Evolutionary conservation across 2,888 invertebrate species (phyloP).

Genomic region (Ichneumon xanthorius): DNA sequence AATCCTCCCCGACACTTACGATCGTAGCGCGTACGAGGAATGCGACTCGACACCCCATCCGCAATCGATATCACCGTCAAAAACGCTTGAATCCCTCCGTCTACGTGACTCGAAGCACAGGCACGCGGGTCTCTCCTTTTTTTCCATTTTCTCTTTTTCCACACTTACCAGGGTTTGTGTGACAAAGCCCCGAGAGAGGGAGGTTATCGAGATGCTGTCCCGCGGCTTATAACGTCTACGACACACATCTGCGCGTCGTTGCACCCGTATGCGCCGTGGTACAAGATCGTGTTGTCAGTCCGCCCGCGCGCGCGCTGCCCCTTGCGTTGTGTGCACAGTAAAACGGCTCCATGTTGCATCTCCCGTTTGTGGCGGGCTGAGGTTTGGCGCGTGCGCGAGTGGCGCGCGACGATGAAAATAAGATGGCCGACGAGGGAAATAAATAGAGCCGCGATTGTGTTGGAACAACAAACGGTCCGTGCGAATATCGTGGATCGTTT

Average conservation of each 20-base stretch:
- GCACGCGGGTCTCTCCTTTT: neutral
- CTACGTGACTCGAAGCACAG: neutral
- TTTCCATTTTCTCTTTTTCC: neutral
- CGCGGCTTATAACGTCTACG: neutral
- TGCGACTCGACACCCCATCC: too few species aligned
- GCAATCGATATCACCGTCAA: neutral
- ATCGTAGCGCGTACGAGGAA: too few species aligned
- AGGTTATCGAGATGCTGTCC: slow-evolving; percentile 23
- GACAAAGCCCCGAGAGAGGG: slow-evolving; percentile 23
- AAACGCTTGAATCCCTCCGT: neutral
- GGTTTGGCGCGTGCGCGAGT: slow-evolving; percentile 69
- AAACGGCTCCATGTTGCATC: slow-evolving; percentile 56
- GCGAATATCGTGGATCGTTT: slow-evolving; percentile 59
- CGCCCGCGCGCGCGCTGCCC: neutral
- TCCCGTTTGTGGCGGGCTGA: slow-evolving; percentile 62
- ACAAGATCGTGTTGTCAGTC: neutral
- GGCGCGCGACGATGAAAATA: slow-evolving; percentile 78
- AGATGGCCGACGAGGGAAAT: slow-evolving; percentile 80
- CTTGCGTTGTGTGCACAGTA: neutral
- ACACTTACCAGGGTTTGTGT: neutral
- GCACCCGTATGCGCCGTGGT: neutral
- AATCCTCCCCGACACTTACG: too few species aligned
- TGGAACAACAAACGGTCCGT: slow-evolving; percentile 77
- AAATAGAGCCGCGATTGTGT: slow-evolving; percentile 79
- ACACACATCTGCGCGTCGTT: neutral